These are phyloP conservation scores for Aspidapion aeneum DNA, from an alignment of 2,888 invertebrate species.

Conservation along the genomic window DNA sequence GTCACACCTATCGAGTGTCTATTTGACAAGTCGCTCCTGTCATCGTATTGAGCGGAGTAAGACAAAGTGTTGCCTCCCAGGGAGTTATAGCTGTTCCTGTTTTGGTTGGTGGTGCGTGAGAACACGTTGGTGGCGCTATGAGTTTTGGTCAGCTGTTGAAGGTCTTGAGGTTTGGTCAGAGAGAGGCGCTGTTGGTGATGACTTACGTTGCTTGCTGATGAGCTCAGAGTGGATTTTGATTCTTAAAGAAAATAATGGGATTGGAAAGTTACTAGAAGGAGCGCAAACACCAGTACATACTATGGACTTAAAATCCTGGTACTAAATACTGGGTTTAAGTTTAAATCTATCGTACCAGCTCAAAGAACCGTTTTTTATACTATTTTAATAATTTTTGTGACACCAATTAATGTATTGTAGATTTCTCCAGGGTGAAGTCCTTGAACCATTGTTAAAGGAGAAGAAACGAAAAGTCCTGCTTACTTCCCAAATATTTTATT, in stretches of 20 bases:
- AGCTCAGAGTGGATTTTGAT: conserved; percentile 32
- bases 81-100: conserved; percentile 37
- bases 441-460: too few species aligned
- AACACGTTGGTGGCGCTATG: conserved; percentile 47
- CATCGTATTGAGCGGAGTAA: not conserved
- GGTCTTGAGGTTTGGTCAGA: conserved; percentile 28
- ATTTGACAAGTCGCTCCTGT: not conserved
- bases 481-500: too few species aligned
- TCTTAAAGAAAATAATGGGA: conserved; percentile 28
- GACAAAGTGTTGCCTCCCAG: conserved; percentile 24
- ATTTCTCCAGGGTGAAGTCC: too few species aligned
- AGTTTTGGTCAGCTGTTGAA: conserved; percentile 42
- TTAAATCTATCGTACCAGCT: too few species aligned
- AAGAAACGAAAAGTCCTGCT: too few species aligned
- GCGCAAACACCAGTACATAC: too few species aligned
- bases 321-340: too few species aligned
- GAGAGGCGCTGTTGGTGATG: conserved; percentile 28
- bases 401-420: too few species aligned
- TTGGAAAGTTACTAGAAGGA: too few species aligned
- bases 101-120: conserved; percentile 29
- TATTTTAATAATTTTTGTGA: too few species aligned
- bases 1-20: not conserved
- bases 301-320: too few species aligned
- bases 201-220: conserved; percentile 38
- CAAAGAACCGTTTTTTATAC: too few species aligned